Evolutionary conservation across 2,113 vertebrate genomes (phyloP).

Genomic region (Serinus canaria): DNA sequence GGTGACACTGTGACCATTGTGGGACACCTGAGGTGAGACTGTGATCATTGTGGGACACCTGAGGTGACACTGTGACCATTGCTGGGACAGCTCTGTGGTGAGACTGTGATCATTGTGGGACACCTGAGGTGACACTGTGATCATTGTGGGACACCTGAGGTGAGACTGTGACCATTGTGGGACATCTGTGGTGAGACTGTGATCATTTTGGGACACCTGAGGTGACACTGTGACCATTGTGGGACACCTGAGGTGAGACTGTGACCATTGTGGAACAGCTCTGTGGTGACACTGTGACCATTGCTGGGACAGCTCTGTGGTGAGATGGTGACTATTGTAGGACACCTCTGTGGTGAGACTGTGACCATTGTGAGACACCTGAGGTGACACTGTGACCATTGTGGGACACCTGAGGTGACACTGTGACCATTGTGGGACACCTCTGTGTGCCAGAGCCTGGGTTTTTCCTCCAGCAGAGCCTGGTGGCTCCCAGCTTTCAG

Average conservation of each 20-base stretch:
- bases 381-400: too few species aligned
- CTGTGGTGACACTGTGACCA: too few species aligned
- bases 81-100: not conserved
- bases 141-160: not conserved
- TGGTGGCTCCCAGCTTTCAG: not conserved
- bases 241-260: not conserved
- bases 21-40: not conserved
- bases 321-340: not conserved
- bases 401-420: too few species aligned
- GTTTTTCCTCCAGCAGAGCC: not conserved
- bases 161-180: not conserved
- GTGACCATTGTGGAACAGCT: not conserved
- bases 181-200: not conserved
- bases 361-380: not conserved
- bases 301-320: not conserved
- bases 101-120: not conserved
- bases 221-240: not conserved
- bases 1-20: not conserved
- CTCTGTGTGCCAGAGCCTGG: not conserved
- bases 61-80: accelerated
- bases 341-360: not conserved
- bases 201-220: not conserved
- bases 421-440: not conserved
- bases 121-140: not conserved
- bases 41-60: not conserved